Base-by-base conservation (phyloP, 2,113 vertebrate species). In the Pitta sordida region DNA sequence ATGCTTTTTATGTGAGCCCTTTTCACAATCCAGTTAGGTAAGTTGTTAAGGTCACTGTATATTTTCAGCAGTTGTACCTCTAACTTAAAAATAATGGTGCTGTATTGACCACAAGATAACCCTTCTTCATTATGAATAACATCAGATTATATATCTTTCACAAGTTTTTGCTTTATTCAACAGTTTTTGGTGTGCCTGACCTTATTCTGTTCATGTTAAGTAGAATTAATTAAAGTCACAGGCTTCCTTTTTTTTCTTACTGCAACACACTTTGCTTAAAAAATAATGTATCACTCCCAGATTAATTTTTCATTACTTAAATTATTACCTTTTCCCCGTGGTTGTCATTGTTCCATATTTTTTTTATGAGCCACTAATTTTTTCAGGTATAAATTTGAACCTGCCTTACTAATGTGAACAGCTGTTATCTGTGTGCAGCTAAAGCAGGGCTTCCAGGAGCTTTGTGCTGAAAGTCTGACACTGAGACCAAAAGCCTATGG, bases 51-150 rank as follows among this genome's bases (percentile, higher is more conserved):
- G 88, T 74, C 91, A 86, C 79, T 95, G 95, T 96, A 96, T 97
- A 96, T 96, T 97, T 97, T 96, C 94, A 93, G 86, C 73, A 43
- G n/a, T 70, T 29, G 21, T 75, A 70, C 56, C 87, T 94, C 90
- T 97, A 97, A 97, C 96, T 97, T 89, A 97, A 94, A 98, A 97
- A 98, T 97, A 97, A 98, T 97, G 95, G 96, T 93, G 88, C 86
- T 93, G 83, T 90, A 95, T 85, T 97, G 97, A 98, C 97, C 95
- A 98, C 82, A 62, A 92, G 89, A 93, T 97, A 96, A 95, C 96
- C 93, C 88, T 97, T 96, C 92, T 96, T 97, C 96, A 96, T 96
- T 91, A 96, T 96, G 86, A 97, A 83, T 95, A 98, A 97, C 94
- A 97, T 83, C 85, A 84, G 86, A 93, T 88, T 94, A 94, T 97